Conservation (phyloP, 2,888 invertebrate genomes). For the Brenthis ino region DNA sequence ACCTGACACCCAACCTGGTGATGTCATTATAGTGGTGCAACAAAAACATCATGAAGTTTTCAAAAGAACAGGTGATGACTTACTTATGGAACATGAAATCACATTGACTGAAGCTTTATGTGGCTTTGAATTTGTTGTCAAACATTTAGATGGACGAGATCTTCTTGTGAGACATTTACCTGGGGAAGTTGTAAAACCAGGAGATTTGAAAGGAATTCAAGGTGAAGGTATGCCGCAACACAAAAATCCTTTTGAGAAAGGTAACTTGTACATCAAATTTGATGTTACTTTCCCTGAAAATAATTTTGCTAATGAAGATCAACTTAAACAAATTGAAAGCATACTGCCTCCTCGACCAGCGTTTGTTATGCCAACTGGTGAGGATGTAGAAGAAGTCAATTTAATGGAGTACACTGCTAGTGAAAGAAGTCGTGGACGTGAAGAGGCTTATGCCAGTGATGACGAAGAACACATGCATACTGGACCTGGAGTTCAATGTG, state of each 20-base stretch:
- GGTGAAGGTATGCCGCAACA: conserved; percentile 96
- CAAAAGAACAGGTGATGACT: conserved; percentile 88
- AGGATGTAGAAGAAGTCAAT: conserved; percentile 93
- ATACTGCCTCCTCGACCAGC: conserved; percentile 88
- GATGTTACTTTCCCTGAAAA: conserved; percentile 92
- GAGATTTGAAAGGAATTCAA: conserved; percentile 88
- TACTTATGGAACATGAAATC: conserved; percentile 88
- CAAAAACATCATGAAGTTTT: conserved; percentile 91
- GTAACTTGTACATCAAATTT: conserved; percentile 93
- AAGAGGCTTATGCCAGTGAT: conserved; percentile 89
- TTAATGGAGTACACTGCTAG: conserved; percentile 88
- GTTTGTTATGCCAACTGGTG: conserved; percentile 88
- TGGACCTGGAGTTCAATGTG: conserved; percentile 88
- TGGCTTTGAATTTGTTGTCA: conserved; percentile 92
- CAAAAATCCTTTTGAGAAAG: conserved; percentile 92
- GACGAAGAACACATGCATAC: conserved; percentile 82
- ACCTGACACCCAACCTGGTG: conserved; percentile 92
- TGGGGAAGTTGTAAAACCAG: conserved; percentile 92
- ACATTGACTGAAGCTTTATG: conserved; percentile 94
- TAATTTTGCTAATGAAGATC: conserved; percentile 87
- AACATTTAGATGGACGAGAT: conserved; percentile 94
- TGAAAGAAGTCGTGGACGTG: conserved; percentile 78
- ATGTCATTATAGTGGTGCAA: conserved; percentile 93
- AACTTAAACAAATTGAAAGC: conserved; percentile 86
- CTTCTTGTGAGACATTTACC: conserved; percentile 89